Conservation (phyloP, 53 echinoderm and acorn worm genomes). For the Astropecten irregularis region DNA sequence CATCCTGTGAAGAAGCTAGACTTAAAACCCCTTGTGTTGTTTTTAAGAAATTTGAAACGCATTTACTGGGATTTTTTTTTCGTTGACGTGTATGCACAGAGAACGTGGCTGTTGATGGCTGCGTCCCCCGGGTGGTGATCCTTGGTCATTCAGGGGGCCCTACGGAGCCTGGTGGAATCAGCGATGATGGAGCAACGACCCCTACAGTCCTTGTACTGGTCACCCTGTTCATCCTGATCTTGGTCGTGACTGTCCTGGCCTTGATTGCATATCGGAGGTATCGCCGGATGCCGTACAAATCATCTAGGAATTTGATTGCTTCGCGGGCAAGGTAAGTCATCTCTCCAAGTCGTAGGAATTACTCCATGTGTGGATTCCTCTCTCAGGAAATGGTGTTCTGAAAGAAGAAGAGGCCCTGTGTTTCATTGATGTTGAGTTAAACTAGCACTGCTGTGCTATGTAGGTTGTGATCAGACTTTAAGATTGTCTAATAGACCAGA, state of each 20-base stretch:
- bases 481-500: no score
- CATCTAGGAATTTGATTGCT: not conserved
- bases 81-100: no score
- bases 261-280: not conserved
- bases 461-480: not conserved
- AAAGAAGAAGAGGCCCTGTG: no score
- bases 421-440: no score
- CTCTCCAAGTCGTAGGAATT: no score
- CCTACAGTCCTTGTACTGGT: not conserved
- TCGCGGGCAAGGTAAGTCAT: constrained; percentile 13
- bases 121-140: not conserved
- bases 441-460: no score
- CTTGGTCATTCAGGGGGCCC: no score
- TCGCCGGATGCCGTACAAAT: not conserved
- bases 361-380: no score
- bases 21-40: no score
- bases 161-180: not conserved
- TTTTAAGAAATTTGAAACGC: no score
- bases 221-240: not conserved
- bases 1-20: not conserved
- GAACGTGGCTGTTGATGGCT: not conserved
- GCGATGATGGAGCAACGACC: not conserved
- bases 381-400: no score
- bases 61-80: no score
- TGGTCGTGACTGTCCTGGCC: not conserved